These are phyloP conservation scores for Amiota mariae DNA, from an alignment of 2,888 invertebrate genomes.

Conservation along the genomic window DNA sequence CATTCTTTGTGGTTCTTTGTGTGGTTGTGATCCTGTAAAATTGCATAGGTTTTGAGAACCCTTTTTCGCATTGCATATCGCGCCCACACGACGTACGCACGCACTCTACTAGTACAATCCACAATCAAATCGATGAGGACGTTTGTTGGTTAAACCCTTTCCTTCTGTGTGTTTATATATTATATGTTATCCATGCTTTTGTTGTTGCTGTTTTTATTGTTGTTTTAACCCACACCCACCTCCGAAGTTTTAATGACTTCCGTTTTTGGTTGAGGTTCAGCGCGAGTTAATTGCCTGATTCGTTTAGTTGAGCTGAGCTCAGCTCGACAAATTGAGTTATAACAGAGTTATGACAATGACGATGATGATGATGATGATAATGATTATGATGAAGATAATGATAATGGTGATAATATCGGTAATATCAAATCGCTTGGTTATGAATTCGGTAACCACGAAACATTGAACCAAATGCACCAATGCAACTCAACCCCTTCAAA, in stretches of 20 bases:
- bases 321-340: too few relatives aligned
- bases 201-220: too few relatives aligned
- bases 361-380: too few relatives aligned
- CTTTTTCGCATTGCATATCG: background rate
- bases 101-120: background rate
- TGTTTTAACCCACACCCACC: slow-evolving; percentile 1
- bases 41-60: background rate
- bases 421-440: too few relatives aligned
- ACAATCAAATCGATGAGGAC: background rate
- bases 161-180: too few relatives aligned
- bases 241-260: slow-evolving; percentile 56
- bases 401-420: too few relatives aligned
- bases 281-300: slow-evolving; percentile 26
- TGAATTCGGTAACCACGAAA: too few relatives aligned
- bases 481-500: too few relatives aligned
- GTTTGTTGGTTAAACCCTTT: background rate
- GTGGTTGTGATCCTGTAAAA: background rate
- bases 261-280: slow-evolving; percentile 49
- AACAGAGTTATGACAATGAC: too few relatives aligned
- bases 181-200: too few relatives aligned
- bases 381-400: too few relatives aligned
- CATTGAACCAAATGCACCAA: too few relatives aligned
- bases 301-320: background rate
- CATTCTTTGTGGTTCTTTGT: background rate
- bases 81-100: background rate